Percentiles rank a stretch among this genome's conserved stretches.
Evolutionary conservation across 2,113 vertebrate genomes (phyloP).

Genomic region (Psilopogon haemacephalus): DNA sequence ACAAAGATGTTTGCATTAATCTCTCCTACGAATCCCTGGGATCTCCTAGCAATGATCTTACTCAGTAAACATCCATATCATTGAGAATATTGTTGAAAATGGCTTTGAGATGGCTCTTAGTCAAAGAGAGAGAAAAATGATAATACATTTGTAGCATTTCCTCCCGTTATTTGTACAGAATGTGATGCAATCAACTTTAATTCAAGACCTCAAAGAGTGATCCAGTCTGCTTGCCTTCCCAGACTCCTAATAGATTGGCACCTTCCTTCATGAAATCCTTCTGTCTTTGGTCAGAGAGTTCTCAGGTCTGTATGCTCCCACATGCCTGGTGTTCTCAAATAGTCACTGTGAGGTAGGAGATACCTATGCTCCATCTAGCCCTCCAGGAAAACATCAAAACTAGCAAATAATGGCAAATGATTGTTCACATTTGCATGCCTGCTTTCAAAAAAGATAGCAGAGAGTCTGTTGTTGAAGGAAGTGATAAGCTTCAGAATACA

Average conservation of each 20-base stretch:
- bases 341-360: background rate
- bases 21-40: background rate
- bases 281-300: background rate
- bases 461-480: background rate
- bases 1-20: background rate
- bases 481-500: conserved; percentile 18
- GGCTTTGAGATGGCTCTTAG: background rate
- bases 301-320: background rate
- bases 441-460: background rate
- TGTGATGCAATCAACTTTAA: background rate
- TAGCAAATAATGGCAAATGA: background rate
- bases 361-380: background rate
- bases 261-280: background rate
- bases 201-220: background rate
- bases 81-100: background rate
- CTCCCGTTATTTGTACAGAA: background rate
- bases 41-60: background rate
- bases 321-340: background rate
- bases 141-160: background rate
- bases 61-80: background rate
- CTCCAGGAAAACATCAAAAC: background rate
- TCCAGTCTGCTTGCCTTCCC: background rate
- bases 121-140: background rate
- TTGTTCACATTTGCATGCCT: background rate
- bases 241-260: background rate